Evolutionary conservation across 2,888 invertebrate genomes (phyloP), one percentile per base, ranked within the genome.

Genomic region (Theodoxus fluviatilis): DNA sequence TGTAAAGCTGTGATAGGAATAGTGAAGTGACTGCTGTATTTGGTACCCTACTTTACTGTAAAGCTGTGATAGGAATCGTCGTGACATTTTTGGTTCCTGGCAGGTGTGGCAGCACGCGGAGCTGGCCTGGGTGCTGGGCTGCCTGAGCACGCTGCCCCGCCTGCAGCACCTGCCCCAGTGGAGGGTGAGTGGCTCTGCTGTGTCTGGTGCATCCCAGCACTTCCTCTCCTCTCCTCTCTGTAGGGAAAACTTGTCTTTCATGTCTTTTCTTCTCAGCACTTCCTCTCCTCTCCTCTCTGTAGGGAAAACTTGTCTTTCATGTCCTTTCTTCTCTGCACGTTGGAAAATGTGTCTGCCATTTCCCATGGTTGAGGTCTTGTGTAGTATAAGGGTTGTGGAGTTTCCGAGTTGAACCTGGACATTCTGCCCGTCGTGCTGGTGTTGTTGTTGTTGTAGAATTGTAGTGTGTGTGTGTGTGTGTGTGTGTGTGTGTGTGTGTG

Each of bases 51-150:
- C n/a, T n/a, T n/a, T n/a, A n/a, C n/a, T n/a, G n/a, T n/a, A n/a
- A n/a, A n/a, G n/a, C n/a, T n/a, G n/a, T n/a, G n/a, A n/a, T n/a
- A n/a, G n/a, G n/a, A n/a, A n/a, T n/a, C n/a, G n/a, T n/a, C n/a
- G n/a, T n/a, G n/a, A n/a, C n/a, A n/a, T n/a, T n/a, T n/a, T n/a
- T n/a, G n/a, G n/a, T 70, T 43, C 68, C 9, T 71, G 74, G 0
- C 73, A 90, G 89, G 89, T 98, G 52, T 89, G 92, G 55, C 91
- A 94, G 77, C 98, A 98, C 87, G 90, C 94, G 2, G 93, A 96
- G 87, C 89, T 98, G 47, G 91, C 92, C 80, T 98, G 98, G 97
- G 91, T 96, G 79, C 90, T 98, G 52, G 90, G 92, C 15, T 94
- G 94, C 83, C 86, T 94, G 69, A 92, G 93, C 47, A 94, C 95